These are phyloP conservation scores for Caranx ignobilis DNA, from an alignment of 2,113 vertebrate genomes.

Conservation along the genomic window DNA sequence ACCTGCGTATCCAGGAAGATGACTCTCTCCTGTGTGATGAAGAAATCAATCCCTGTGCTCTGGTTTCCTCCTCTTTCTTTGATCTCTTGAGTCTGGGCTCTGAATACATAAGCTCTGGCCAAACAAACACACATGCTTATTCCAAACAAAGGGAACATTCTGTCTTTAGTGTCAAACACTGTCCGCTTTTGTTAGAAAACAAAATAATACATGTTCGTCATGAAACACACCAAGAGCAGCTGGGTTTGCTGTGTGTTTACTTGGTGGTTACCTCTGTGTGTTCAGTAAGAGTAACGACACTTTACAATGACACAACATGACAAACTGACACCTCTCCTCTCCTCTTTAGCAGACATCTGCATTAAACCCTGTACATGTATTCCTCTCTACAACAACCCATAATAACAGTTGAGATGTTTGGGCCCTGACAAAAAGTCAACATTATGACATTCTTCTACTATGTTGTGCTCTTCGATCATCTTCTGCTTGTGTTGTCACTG, in stretches of 20 bases:
- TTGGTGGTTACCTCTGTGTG: slow-evolving; percentile 13
- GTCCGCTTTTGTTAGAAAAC: not conserved
- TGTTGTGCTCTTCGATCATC: not conserved
- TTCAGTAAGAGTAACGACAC: slow-evolving; percentile 6
- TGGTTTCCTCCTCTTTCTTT: slow-evolving; percentile 94
- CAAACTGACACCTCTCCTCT: too few species aligned
- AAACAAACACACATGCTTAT: slow-evolving; percentile 33
- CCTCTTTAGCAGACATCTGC: not conserved
- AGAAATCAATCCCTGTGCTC: slow-evolving; percentile 94
- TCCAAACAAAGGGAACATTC: not conserved
- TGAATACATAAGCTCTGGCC: slow-evolving; percentile 89
- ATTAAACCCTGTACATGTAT: not conserved
- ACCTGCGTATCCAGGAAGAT: slow-evolving; percentile 97
- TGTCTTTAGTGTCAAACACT: not conserved
- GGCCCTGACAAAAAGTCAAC: not conserved
- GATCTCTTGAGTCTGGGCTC: slow-evolving; percentile 92
- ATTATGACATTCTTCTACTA: not conserved
- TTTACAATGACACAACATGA: not conserved
- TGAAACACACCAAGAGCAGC: not conserved
- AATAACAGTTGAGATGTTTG: not conserved
- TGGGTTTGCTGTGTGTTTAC: not conserved
- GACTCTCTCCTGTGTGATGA: slow-evolving; percentile 94
- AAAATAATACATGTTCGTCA: not conserved
- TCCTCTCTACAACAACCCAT: not conserved
- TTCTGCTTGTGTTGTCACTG: not conserved